Evolutionary conservation across 1,140 invertebrate genomes (phyloP).

Genomic region (Zaprionus ornatus): DNA sequence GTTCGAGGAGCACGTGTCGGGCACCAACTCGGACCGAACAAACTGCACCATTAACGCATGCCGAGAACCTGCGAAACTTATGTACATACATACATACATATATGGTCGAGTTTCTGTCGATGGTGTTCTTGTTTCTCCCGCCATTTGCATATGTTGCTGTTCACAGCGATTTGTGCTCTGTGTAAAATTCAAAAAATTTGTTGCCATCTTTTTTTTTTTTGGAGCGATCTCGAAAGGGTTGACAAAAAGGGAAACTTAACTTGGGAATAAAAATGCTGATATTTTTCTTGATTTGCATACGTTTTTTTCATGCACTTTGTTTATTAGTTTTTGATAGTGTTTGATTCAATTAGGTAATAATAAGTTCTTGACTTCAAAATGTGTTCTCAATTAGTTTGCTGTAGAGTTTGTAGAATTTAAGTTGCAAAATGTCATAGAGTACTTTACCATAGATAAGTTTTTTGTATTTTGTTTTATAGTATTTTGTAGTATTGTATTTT

Average conservation of each 20-base stretch:
- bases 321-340: neutral
- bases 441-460: no score
- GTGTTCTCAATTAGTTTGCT: neutral
- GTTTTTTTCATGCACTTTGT: neutral
- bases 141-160: slow-evolving; percentile 68
- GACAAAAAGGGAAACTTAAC: neutral
- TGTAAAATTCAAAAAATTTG: slow-evolving; percentile 43
- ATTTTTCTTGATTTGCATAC: neutral
- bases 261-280: neutral
- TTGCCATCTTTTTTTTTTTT: slow-evolving; percentile 45
- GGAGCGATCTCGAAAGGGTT: slow-evolving; percentile 21
- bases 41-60: slow-evolving; percentile 7
- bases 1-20: slow-evolving; percentile 63
- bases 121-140: neutral
- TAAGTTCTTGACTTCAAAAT: neutral
- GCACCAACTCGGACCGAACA: slow-evolving; percentile 22
- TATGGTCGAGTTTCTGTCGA: neutral
- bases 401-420: neutral
- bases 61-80: slow-evolving; percentile 27
- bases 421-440: neutral
- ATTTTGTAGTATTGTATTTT: no score
- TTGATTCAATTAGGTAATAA: neutral
- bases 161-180: slow-evolving; percentile 50
- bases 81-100: no score
- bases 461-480: no score